Percentiles rank a stretch among this genome's conserved stretches.
Conservation (phyloP, 2,888 invertebrate genomes). For the Peribatodes rhomboidaria region DNA sequence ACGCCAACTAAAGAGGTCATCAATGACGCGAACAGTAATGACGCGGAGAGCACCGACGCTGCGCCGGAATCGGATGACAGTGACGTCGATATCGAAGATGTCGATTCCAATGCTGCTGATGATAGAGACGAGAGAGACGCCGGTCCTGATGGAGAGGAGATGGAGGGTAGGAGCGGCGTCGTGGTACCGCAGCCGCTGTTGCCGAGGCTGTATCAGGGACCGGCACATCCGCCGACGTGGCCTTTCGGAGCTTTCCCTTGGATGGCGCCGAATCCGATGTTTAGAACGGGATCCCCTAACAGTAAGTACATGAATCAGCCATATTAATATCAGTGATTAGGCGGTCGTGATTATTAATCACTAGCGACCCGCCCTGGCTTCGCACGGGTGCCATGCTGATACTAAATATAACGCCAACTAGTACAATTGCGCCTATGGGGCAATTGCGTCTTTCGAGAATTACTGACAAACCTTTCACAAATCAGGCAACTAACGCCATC, state of each 20-base stretch:
- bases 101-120: conserved; percentile 75
- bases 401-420: too few relatives aligned
- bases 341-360: too few relatives aligned
- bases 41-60: conserved; percentile 74
- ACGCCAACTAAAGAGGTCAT: conserved; percentile 65
- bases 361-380: too few relatives aligned
- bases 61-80: conserved; percentile 78
- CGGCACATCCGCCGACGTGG: conserved; percentile 85
- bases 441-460: too few relatives aligned
- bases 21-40: conserved; percentile 71
- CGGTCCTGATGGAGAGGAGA: conserved; percentile 78
- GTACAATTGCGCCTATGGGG: too few relatives aligned
- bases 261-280: conserved; percentile 88
- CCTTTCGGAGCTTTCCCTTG: conserved; percentile 89
- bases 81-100: conserved; percentile 83
- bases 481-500: too few relatives aligned
- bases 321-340: neutral
- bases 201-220: conserved; percentile 86
- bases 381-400: too few relatives aligned
- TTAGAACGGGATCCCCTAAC: conserved; percentile 86
- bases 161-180: conserved; percentile 83
- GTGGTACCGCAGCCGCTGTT: conserved; percentile 90
- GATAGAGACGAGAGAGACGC: conserved; percentile 78
- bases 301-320: conserved; percentile 73
- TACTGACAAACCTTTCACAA: too few relatives aligned